phyloP scores from a whole-genome alignment of 2,797 vertebrate species.

The Tadarida brasiliensis region DNA sequence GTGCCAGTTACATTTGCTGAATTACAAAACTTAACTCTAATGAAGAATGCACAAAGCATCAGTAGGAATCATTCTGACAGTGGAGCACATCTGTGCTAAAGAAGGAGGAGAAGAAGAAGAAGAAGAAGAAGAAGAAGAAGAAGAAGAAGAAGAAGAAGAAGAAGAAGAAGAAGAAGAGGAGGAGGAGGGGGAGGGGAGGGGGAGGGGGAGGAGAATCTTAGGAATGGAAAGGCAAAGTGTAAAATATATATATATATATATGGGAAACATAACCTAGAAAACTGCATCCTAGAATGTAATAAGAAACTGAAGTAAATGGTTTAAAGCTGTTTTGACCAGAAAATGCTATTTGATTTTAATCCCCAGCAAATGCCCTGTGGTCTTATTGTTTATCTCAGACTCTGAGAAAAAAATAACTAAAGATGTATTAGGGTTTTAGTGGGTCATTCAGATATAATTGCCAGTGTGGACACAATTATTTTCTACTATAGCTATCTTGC shows the following conservation, averaged over 20 bases:
- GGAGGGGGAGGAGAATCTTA: not conserved
- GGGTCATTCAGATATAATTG: constrained; percentile 35
- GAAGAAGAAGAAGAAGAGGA: not conserved
- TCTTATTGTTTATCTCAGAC: constrained; percentile 40
- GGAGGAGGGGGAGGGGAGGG: not conserved
- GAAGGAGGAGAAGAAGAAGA: not conserved
- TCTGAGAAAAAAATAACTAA: not conserved
- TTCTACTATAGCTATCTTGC: not conserved
- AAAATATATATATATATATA: not conserved
- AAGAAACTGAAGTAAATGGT: not conserved
- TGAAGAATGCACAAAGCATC: not conserved
- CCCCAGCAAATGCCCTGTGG: not conserved
- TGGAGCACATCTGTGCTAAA: not conserved
- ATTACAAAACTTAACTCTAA: not conserved
- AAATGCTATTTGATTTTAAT: constrained; percentile 15
- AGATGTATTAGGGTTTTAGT: not conserved
- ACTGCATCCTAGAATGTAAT: not conserved
- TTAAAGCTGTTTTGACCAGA: not conserved
- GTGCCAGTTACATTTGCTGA: not conserved
- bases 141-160: not conserved
- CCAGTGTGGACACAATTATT: not conserved
- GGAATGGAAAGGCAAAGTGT: not conserved
- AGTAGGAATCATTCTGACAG: not conserved
- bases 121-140: not conserved
- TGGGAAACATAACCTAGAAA: not conserved